Evolutionary conservation across 2,797 vertebrate genomes (phyloP), one percentile per base, ranked within the genome.

Genomic region (Bovichtus variegatus): DNA sequence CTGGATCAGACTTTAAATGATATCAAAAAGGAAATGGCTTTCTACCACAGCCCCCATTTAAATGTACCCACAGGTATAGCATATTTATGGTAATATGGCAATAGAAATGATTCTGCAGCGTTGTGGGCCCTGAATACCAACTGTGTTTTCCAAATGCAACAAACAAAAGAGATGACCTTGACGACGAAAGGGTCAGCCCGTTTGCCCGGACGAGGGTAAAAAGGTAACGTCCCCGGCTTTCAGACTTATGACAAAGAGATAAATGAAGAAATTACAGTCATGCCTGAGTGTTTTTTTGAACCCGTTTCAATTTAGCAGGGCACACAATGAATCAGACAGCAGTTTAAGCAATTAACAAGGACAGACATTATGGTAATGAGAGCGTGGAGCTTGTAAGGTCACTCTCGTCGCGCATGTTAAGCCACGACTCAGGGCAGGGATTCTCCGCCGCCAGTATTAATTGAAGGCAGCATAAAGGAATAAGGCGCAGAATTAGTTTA

Each of bases 371-470:
- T 89, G 80, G 86, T 96, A 96, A 95, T 96, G 88, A 96, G 93
- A 86, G 82, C 82, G 76, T 80, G 86, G 81, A 91, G 85, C 92
- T 92, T 97, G 94, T 95, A 95, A 96, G 94, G 94, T 96, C 95
- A 96, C 90, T 90, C 93, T 93, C 93, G 94, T 96, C 93, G 95
- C 91, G 92, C 92, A 94, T 93, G 92, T 93, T 95, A 95, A 96
- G 86, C 91, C 95, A 70, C 91, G 89, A 94, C 93, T 95, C 91
- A 63, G 88, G 94, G 92, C 91, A 94, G 82, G 85, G 75, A 89
- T 88, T 87, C 88, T 89, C 81, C 63, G 38, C 67, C 80, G 74
- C 77, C 92, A 92, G 79, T n/a, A 95, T 93, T 94, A 94, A 95
- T 89, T 91, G 82, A 81, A 78, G 71, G 62, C 51, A 71, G 86